Evolutionary conservation across 1,140 invertebrate species (phyloP), one percentile per base, ranked within the genome.

Genomic region (Meteorus sp.): DNA sequence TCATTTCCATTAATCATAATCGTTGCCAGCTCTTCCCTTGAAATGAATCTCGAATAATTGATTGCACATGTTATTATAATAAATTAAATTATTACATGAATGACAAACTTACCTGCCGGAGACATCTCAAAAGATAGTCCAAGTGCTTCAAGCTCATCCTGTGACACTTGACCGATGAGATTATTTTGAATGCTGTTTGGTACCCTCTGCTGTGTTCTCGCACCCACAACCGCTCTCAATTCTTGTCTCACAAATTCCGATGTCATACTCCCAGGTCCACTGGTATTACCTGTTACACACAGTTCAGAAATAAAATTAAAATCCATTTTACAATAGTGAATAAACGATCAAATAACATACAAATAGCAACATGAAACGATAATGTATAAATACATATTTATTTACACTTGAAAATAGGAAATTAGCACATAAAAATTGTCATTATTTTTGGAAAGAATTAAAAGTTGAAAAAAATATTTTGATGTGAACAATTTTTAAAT

Each of bases 211-310:
- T 87, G 86, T 11, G 89, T 90, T 67, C 93, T 83, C 25, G 89
- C 91, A 62, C 89, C 91, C 56, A 95, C 92, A 57, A 92, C 88
- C 15, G 91, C 91, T 68, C 93, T 84, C 64, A 95, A 81, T 77
- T 94, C 93, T 83, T 95, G 92, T 70, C 92, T 85, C 59, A 95
- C 92, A 78, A 89, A 94, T 76, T 95, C 91, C 6, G 88, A 87
- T 41, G 83, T 77, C 56, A 74, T 77, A 44, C 72, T 65, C 48
- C 66, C 65, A 37, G 67, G 69, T 31, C 61, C 74, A 48, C 71
- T 70, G 22, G 71, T 68, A 29, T 75, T 78, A 62, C 77, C 78
- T 79, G 59, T 29, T 23, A 50, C 47, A 53, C 25, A 47, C 0
- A 61, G 43, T 20, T n/a, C 6, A 71, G 63, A 60, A 62, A 66